A percentile compares a stretch with the other conserved stretches of the same genome.
Evolutionary conservation across 2,113 vertebrate genomes (phyloP).

Genomic region (Antigone vipio): DNA sequence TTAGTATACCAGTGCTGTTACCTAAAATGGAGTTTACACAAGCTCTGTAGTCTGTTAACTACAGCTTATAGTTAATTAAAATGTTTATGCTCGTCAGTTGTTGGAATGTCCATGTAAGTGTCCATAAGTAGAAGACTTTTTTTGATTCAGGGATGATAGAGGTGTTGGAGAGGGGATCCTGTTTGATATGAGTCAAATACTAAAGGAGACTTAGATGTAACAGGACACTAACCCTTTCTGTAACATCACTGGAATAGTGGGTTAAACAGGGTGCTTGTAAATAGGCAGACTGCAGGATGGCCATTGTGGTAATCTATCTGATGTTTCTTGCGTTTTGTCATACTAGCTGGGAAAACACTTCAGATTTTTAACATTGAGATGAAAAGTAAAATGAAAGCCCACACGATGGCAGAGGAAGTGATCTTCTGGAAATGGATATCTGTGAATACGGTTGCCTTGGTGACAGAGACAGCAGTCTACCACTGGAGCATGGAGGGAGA

Average conservation of each 20-base stretch:
- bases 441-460: conserved; percentile 87
- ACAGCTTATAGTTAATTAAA: neutral
- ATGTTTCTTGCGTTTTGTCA: conserved; percentile 41
- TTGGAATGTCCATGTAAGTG: neutral
- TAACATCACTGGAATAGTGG: neutral
- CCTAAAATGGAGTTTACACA: neutral
- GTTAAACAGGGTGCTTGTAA: neutral
- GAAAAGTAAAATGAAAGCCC: conserved; percentile 95
- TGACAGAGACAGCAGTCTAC: conserved; percentile 87
- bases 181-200: neutral
- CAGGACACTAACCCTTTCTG: neutral
- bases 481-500: conserved; percentile 96
- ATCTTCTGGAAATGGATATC: conserved; percentile 97
- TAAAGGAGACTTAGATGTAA: neutral
- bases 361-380: conserved; percentile 97
- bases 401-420: conserved; percentile 90
- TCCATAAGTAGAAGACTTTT: neutral
- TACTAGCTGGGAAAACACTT: conserved; percentile 88
- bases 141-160: neutral
- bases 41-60: neutral
- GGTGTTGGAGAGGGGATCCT: neutral
- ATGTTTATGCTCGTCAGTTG: neutral
- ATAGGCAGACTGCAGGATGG: neutral
- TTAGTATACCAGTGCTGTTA: neutral
- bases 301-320: neutral